Evolutionary conservation across 2,888 invertebrate genomes (phyloP), one percentile per base, ranked within the genome.

Genomic region (Polylopha cassiicola): DNA sequence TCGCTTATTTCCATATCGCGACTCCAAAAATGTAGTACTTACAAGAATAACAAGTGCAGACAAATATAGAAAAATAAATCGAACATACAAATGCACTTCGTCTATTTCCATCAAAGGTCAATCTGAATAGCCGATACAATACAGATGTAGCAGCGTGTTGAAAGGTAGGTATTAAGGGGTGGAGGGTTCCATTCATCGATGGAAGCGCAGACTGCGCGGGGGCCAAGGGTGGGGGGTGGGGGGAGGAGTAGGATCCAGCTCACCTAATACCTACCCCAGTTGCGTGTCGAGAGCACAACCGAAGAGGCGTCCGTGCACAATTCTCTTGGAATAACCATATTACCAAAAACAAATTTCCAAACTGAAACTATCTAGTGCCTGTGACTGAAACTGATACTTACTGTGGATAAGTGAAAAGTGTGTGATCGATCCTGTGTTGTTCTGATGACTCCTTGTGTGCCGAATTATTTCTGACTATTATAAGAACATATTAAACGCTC

Each of bases 161-260:
- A 59, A 60, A 70, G 61, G 53, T 62, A 57, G 67, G 59, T 58
- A 49, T 47, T 50, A 51, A 57, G 65, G 69, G 67, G 64, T 61
- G 67, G 69, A 51, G 61, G 54, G 53, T 33, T 72, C 67, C 84
- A 85, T 85, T 85, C 84, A 85, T 85, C 69, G 78, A 76, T 58
- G 39, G 58, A 52, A 57, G 65, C 66, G 67, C 73, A 76, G 74
- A 72, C 71, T 66, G 80, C 75, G 80, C 76, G 80, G 73, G 51
- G 56, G 44, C 44, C 53, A 56, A 45, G 46, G 48, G 54, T 50
- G 52, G 54, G 42, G 46, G 47, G 51, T 50, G 49, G 51, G 53
- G 55, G 50, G 26, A 31, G 36, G 46, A 43, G 29, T 49, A 59
- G 64, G 63, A 58, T 62, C 65, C 67, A 68, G 71, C 70, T 66